phyloP scores from a whole-genome alignment of 2,797 vertebrate genomes.

The Adelosebastes latens region DNA sequence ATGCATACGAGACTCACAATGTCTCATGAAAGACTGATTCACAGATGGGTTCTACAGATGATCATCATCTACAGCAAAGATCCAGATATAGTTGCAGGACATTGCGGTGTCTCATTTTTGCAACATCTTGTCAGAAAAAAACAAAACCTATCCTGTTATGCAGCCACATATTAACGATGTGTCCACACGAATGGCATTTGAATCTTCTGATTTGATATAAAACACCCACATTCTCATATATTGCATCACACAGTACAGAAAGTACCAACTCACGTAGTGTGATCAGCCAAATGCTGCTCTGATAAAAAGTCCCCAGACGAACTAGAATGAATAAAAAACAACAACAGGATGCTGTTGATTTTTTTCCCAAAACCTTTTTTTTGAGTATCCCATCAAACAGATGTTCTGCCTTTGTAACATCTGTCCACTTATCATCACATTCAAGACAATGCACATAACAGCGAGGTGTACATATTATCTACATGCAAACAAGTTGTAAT shows the following conservation, averaged over 20 bases:
- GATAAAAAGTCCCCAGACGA: background rate
- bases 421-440: background rate
- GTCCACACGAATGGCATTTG: background rate
- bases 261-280: background rate
- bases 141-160: background rate
- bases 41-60: background rate
- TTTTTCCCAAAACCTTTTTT: background rate
- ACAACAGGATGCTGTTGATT: constrained; percentile 8
- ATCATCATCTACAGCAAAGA: background rate
- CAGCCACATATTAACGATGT: background rate
- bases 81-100: background rate
- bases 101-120: background rate
- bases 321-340: background rate
- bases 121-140: background rate
- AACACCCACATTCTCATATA: background rate
- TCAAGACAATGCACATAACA: background rate
- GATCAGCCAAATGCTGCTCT: background rate
- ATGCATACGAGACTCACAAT: background rate
- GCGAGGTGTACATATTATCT: background rate
- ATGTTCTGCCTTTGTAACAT: background rate
- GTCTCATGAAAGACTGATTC: background rate
- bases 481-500: background rate
- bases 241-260: background rate
- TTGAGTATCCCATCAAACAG: constrained; percentile 15
- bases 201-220: background rate